phyloP scores from a whole-genome alignment of 2,888 invertebrate species.

The Iphiclides podalirius region DNA sequence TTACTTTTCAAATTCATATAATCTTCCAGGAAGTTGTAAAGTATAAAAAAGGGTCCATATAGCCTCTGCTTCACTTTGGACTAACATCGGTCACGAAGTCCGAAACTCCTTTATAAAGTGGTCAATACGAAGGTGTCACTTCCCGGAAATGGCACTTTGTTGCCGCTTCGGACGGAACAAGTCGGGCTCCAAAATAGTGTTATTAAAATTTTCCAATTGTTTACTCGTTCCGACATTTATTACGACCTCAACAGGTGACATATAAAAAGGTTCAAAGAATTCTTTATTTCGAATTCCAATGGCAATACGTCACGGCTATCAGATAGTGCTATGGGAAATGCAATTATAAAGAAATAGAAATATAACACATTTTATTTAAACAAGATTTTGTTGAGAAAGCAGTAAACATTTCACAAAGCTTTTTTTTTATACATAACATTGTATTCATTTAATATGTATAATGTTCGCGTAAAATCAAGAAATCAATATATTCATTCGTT shows the following conservation, averaged over 20 bases:
- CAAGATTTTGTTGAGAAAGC: too few species aligned
- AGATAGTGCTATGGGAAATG: too few species aligned
- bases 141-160: conserved; percentile 50
- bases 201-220: conserved; percentile 39
- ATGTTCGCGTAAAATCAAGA: too few species aligned
- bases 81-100: conserved; percentile 4
- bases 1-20: too few species aligned
- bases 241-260: conserved; percentile 42
- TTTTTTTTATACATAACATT: too few species aligned
- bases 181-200: conserved; percentile 36
- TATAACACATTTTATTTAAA: too few species aligned
- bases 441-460: too few species aligned
- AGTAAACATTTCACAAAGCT: too few species aligned
- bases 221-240: conserved; percentile 43
- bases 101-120: conserved; percentile 10
- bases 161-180: conserved; percentile 32
- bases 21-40: not conserved
- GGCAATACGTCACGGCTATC: not conserved
- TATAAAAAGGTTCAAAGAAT: conserved; percentile 34
- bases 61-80: not conserved
- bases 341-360: too few species aligned
- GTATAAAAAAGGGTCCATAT: too few species aligned
- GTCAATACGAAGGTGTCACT: conserved; percentile 40
- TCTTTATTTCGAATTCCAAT: not conserved
- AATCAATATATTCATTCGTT: too few species aligned